These are phyloP conservation scores for Macroramphosus scolopax DNA, from an alignment of 2,797 vertebrate species.

Conservation along the genomic window DNA sequence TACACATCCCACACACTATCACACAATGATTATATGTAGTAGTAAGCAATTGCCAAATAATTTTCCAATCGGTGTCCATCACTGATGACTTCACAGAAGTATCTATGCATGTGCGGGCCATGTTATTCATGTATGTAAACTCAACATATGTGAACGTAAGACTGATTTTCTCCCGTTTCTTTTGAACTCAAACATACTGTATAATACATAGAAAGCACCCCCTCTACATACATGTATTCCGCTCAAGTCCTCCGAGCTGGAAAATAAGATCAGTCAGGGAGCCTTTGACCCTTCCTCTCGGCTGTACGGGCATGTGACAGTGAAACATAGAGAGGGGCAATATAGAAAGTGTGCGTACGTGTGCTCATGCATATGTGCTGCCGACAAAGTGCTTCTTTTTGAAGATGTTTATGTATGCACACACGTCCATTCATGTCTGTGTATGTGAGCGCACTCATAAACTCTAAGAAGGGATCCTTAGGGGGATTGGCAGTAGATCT, in stretches of 20 bases:
- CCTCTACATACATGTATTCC: conserved; percentile 60
- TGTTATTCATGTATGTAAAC: no score
- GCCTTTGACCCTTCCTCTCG: conserved; percentile 71
- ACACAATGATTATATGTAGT: neutral
- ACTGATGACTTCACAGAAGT: neutral
- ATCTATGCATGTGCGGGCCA: neutral
- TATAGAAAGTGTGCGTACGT: conserved; percentile 22
- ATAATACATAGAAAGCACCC: conserved; percentile 52
- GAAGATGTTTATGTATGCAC: conserved; percentile 52
- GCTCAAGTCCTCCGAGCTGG: conserved; percentile 66
- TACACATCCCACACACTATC: conserved; percentile 14
- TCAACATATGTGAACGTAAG: conserved; percentile 1
- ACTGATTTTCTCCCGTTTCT: conserved; percentile 30
- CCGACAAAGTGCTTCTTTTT: conserved; percentile 44
- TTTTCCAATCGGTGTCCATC: conserved; percentile 11
- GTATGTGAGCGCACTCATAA: conserved; percentile 38
- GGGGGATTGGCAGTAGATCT: conserved; percentile 53
- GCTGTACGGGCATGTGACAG: conserved; percentile 63
- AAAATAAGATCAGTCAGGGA: conserved; percentile 79
- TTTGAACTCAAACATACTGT: conserved; percentile 37
- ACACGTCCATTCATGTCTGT: conserved; percentile 40
- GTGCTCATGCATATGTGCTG: conserved; percentile 34
- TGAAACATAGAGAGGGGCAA: conserved; percentile 45
- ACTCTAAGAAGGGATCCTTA: conserved; percentile 49
- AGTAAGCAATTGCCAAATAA: conserved; percentile 9